Percentiles rank a stretch among this genome's conserved stretches.
Conservation (phyloP, 1,140 invertebrate species). For the Nasonia giraulti region DNA sequence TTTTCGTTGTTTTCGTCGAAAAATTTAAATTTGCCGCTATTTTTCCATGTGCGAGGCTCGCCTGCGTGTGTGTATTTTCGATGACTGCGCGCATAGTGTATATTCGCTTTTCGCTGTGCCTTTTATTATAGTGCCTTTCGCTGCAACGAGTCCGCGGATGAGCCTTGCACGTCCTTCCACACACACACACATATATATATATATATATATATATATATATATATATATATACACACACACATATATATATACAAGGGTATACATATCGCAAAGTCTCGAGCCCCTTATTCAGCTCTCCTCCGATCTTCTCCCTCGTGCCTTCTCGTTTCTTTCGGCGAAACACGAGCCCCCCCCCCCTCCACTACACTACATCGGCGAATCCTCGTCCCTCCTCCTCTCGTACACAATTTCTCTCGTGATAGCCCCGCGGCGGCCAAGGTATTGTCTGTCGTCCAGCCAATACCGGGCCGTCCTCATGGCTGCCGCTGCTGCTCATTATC, state of each 20-base stretch:
- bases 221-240: no score
- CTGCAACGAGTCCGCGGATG: conserved; percentile 64
- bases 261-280: conserved; percentile 61
- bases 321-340: conserved; percentile 38
- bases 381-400: not conserved
- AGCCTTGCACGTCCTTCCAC: conserved; percentile 63
- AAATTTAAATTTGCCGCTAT: not conserved
- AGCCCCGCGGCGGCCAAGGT: conserved; percentile 71
- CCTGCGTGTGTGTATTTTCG: not conserved
- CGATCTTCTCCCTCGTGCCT: not conserved
- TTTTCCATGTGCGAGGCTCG: not conserved
- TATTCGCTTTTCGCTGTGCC: no score
- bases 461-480: conserved; percentile 54
- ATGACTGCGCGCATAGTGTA: not conserved
- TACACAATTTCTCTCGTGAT: not conserved
- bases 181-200: no score
- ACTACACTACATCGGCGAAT: not conserved
- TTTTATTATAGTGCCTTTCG: no score
- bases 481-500: conserved; percentile 67
- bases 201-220: no score
- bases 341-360: conserved; percentile 43
- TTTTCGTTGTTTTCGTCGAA: not conserved
- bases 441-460: conserved; percentile 72
- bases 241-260: no score
- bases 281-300: not conserved